These are phyloP conservation scores for Therioaphis trifolii DNA, from an alignment of 2,888 invertebrate genomes.

Conservation along the genomic window DNA sequence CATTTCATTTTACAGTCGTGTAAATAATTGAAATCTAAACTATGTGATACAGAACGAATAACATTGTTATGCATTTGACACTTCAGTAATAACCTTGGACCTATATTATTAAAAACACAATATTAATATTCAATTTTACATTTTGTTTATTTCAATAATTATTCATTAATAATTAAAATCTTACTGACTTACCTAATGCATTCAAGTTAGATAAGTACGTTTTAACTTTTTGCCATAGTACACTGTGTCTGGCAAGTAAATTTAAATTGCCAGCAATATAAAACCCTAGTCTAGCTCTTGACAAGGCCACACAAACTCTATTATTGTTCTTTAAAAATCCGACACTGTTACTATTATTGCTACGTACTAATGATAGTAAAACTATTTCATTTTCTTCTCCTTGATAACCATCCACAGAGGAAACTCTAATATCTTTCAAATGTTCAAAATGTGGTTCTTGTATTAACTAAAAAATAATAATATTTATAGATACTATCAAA, in stretches of 20 bases:
- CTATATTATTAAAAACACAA: constrained; percentile 58
- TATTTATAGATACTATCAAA: neutral
- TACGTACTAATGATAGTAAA: constrained; percentile 61
- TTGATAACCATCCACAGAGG: constrained; percentile 61
- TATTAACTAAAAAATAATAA: constrained; percentile 28
- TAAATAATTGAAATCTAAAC: neutral
- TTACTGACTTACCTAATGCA: constrained; percentile 70
- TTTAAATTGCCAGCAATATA: constrained; percentile 61
- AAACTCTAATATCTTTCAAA: constrained; percentile 40
- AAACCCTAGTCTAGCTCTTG: constrained; percentile 62
- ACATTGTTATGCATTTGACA: constrained; percentile 72
- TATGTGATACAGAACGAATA: constrained; percentile 70
- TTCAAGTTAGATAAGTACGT: constrained; percentile 68
- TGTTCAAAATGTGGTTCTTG: constrained; percentile 63
- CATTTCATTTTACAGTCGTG: constrained; percentile 74
- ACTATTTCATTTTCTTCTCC: constrained; percentile 63
- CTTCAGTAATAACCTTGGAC: constrained; percentile 67
- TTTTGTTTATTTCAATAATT: neutral
- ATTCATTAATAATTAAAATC: constrained; percentile 32
- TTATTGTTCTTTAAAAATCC: constrained; percentile 59
- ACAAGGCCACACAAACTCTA: constrained; percentile 63
- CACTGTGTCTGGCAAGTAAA: constrained; percentile 65
- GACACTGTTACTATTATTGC: constrained; percentile 51
- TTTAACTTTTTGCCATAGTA: constrained; percentile 53
- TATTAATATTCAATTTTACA: neutral